Conservation (phyloP, 37 sponge, comb jelly and placozoan genomes). For the Halichondria panicea region DNA sequence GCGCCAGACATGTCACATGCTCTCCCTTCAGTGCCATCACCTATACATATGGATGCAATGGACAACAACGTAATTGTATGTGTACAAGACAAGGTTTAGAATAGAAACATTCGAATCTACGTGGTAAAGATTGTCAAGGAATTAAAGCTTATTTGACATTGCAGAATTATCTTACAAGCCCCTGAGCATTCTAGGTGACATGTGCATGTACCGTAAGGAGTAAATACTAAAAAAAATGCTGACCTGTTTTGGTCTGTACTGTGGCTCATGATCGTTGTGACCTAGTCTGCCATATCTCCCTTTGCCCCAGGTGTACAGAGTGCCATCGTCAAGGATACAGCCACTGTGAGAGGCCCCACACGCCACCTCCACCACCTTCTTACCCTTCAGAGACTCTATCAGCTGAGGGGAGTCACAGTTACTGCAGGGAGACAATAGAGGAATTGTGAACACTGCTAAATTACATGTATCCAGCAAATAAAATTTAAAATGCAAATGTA, state of each 20-base stretch:
- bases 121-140: too few relatives aligned
- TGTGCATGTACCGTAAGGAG: neutral
- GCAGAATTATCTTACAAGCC: neutral
- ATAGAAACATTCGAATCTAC: neutral
- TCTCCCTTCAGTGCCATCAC: slow-evolving; percentile 74
- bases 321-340: slow-evolving; percentile 85
- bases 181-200: neutral
- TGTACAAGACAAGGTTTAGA: neutral
- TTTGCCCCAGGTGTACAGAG: slow-evolving; percentile 96
- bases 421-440: slow-evolving; percentile 26
- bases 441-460: neutral
- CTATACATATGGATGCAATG: slow-evolving; percentile 2
- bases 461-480: too few relatives aligned
- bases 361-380: slow-evolving; percentile 68
- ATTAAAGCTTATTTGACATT: too few relatives aligned
- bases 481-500: too few relatives aligned
- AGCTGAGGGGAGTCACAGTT: slow-evolving; percentile 69
- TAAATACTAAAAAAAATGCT: neutral
- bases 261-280: slow-evolving; percentile 90
- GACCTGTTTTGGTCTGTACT: slow-evolving; percentile 88
- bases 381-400: slow-evolving; percentile 68
- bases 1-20: slow-evolving; percentile 73
- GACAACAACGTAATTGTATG: neutral
- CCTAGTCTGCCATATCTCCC: slow-evolving; percentile 96
- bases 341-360: slow-evolving; percentile 97